Evolutionary conservation across 2,113 vertebrate genomes (phyloP), one percentile per base, ranked within the genome.

Genomic region (Tychaedon coryphoeus): DNA sequence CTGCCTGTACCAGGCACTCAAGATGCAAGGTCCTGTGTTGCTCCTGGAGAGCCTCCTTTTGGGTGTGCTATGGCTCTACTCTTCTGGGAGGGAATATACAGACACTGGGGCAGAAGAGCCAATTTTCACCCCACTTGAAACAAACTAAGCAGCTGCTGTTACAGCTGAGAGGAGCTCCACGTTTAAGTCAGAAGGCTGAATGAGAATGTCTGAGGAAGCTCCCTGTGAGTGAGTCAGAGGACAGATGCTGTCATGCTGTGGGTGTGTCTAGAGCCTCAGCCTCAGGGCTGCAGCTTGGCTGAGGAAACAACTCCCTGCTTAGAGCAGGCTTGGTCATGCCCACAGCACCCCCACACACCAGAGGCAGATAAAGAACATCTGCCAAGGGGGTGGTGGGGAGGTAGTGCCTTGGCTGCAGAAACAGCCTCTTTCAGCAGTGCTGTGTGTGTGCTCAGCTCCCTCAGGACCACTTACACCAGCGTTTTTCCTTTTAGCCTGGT

Each of bases 391-490:
- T 6, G 91, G 34, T 3, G 62, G 83, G n/a, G 78, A 95, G 14
- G 16, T 18, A 28, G 53, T 43, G 45, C 36, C 57, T 81, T 65
- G 74, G 61, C 40, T 94, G 34, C 40, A 90, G 51, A n/a, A 72
- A 61, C 62, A 72, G 61, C 20, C 45, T 66, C 31, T 54, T 72
- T 53, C 57, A 78, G 81, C 10, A 5, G 54, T 19, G 43, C 48
- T 78, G 0, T 78, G 24, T 56, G 40, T 38, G 34, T 24, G 29
- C 29, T 78, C 69, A 83, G 60, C 80, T 95, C 90, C 88, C 87
- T 65, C 20, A 23, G 81, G 70, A 69, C 69, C 85, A 92, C 71
- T 93, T 88, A 90, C 62, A 90, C 22, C 28, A 81, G 57, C 36
- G 5, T 74, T 92, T 77, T 85, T 77, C 64, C 76, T 69, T 88